Evolutionary conservation across 1,140 invertebrate genomes (phyloP).

Genomic region (Melipona quadrifasciata): DNA sequence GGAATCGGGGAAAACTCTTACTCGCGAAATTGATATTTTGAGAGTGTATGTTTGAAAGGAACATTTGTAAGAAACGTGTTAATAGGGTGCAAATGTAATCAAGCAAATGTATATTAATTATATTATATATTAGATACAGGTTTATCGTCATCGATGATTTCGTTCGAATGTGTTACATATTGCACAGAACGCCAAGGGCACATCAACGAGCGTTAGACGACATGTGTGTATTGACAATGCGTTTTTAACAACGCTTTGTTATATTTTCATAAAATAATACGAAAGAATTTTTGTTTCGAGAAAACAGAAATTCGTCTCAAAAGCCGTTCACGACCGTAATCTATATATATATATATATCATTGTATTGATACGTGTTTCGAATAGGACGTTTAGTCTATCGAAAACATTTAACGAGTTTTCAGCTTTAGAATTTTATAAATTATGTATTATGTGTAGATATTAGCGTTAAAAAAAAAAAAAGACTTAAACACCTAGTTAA

Average conservation of each 20-base stretch:
- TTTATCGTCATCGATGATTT: slow-evolving; percentile 39
- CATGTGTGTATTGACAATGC: neutral
- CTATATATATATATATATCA: neutral
- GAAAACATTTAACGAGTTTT: slow-evolving; percentile 19
- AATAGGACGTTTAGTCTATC: neutral
- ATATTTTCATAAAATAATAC: slow-evolving; percentile 41
- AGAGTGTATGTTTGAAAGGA: slow-evolving; percentile 27
- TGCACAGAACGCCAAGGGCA: slow-evolving; percentile 34
- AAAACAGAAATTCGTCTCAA: neutral
- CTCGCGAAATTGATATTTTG: slow-evolving; percentile 40
- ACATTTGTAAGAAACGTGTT: slow-evolving; percentile 54
- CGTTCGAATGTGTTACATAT: slow-evolving; percentile 33
- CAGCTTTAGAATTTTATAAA: slow-evolving; percentile 52
- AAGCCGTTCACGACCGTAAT: neutral
- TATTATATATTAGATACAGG: slow-evolving; percentile 20
- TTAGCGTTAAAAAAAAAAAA: slow-evolving; percentile 6
- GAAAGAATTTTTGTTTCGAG: slow-evolving; percentile 3
- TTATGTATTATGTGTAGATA: slow-evolving; percentile 32
- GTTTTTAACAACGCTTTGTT: slow-evolving; percentile 18
- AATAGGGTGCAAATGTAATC: slow-evolving; percentile 40
- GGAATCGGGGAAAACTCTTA: slow-evolving; percentile 37
- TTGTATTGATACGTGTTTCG: neutral
- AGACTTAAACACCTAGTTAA: slow-evolving; percentile 31
- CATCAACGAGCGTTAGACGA: slow-evolving; percentile 15
- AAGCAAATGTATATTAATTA: slow-evolving; percentile 51